phyloP scores from a whole-genome alignment of 1,140 invertebrate species.

The Lepidurus couesii region DNA sequence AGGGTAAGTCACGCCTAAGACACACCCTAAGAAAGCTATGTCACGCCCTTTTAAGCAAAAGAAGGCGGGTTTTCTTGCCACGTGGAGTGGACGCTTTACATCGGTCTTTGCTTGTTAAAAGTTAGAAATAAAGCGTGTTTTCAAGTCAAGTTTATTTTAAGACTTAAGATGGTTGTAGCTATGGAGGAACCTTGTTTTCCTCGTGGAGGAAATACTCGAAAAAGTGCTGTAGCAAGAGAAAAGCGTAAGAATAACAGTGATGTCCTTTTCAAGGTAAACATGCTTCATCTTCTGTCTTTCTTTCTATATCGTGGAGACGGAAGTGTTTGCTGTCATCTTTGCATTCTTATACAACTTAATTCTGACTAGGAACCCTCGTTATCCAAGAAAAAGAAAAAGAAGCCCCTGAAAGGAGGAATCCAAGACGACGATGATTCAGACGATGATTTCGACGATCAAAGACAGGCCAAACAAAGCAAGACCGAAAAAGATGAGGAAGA shows the following conservation, averaged over 20 bases:
- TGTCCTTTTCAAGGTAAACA: constrained; percentile 1
- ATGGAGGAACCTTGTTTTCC: neutral
- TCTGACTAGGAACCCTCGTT: neutral
- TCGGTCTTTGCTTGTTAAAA: neutral
- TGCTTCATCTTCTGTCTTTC: neutral
- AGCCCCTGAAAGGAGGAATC: neutral
- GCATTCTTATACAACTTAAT: too few relatives aligned
- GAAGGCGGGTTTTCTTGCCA: neutral
- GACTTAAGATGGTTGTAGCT: neutral
- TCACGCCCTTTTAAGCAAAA: neutral
- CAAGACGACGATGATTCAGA: neutral
- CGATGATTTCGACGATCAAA: neutral
- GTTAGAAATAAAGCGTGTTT: neutral
- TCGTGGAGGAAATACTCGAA: neutral
- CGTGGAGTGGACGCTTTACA: neutral
- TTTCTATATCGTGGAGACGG: too few relatives aligned
- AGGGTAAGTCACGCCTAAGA: too few relatives aligned
- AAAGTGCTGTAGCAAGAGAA: neutral
- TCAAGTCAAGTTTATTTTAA: neutral
- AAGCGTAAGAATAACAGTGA: neutral
- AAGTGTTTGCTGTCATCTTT: too few relatives aligned
- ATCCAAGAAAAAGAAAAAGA: neutral
- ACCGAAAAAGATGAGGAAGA: neutral
- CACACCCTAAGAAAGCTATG: too few relatives aligned
- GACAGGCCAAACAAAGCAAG: neutral